phyloP scores from a whole-genome alignment of 2,113 vertebrate species.

The Proteles cristata region DNA sequence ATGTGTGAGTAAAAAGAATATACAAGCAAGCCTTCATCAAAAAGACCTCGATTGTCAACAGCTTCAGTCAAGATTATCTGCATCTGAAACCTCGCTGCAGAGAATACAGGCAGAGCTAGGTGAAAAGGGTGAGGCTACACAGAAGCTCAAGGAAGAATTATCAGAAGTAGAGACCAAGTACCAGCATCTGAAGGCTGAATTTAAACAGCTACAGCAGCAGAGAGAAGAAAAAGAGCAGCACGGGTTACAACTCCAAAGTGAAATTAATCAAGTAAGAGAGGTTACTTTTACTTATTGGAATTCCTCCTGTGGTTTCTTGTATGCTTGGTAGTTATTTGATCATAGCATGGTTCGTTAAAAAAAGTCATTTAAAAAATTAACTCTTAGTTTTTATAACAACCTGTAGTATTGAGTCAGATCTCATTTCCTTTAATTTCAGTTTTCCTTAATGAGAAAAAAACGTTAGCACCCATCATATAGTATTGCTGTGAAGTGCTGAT shows the following conservation, averaged over 20 bases:
- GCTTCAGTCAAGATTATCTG: constrained; percentile 90
- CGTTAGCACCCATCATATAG: not conserved
- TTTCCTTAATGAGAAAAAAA: constrained; percentile 27
- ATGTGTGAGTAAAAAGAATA: constrained; percentile 88
- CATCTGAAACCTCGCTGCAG: constrained; percentile 89
- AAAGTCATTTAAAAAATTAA: not conserved
- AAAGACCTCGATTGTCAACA: constrained; percentile 94
- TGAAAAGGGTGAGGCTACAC: constrained; percentile 89
- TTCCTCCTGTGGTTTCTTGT: not conserved
- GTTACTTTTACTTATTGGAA: not conserved
- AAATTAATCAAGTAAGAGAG: constrained; percentile 93
- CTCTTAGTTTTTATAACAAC: not conserved
- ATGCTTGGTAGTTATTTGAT: not conserved
- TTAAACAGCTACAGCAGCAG: constrained; percentile 96
- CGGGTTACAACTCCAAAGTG: constrained; percentile 92
- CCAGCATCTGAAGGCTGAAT: constrained; percentile 94
- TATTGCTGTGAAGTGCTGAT: not conserved
- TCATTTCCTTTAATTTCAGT: not conserved
- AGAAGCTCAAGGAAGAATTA: constrained; percentile 92
- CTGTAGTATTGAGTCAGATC: not conserved
- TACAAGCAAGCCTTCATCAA: constrained; percentile 92
- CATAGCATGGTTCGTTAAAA: not conserved
- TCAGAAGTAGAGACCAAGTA: constrained; percentile 92
- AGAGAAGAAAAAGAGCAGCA: constrained; percentile 96
- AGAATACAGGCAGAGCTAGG: constrained; percentile 89